A percentile compares a stretch with the other conserved stretches of the same genome.
Conservation (phyloP, 1,140 invertebrate species). For the Reticulitermes speratus region DNA sequence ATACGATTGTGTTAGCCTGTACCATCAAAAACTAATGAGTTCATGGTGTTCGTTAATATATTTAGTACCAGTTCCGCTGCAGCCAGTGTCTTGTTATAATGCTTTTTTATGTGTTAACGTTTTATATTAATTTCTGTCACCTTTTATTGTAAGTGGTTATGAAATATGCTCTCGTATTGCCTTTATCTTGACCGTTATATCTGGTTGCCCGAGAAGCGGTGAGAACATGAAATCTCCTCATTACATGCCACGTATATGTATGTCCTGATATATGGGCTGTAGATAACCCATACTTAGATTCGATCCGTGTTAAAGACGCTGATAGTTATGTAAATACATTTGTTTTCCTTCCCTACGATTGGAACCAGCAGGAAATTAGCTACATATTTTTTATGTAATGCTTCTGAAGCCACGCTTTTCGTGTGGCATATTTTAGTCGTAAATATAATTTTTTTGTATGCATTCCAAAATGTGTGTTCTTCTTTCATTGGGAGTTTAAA, state of each 20-base stretch:
- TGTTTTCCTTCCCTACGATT: not conserved
- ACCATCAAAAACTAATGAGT: not conserved
- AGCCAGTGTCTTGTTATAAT: not conserved
- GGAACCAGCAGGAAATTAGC: not conserved
- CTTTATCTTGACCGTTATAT: not conserved
- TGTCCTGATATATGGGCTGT: not conserved
- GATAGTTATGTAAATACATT: not conserved
- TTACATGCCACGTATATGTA: not conserved
- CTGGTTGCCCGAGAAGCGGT: not conserved
- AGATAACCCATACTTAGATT: not conserved
- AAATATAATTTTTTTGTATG: too few species aligned
- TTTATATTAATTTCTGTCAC: constrained; percentile 17
- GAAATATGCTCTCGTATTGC: not conserved
- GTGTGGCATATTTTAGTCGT: too few species aligned
- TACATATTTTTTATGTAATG: not conserved
- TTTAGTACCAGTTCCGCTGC: not conserved
- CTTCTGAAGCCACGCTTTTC: too few species aligned
- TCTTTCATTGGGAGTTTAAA: too few species aligned
- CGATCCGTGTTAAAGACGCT: not conserved
- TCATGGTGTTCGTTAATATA: not conserved
- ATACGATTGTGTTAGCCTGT: not conserved
- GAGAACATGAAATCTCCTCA: not conserved
- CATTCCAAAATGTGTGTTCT: too few species aligned
- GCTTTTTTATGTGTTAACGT: not conserved
- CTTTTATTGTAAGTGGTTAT: constrained; percentile 7